Percentiles rank a stretch among this genome's conserved stretches.
These are phyloP conservation scores for Scleropages formosus DNA, from an alignment of 2,797 vertebrate genomes.

Conservation along the genomic window DNA sequence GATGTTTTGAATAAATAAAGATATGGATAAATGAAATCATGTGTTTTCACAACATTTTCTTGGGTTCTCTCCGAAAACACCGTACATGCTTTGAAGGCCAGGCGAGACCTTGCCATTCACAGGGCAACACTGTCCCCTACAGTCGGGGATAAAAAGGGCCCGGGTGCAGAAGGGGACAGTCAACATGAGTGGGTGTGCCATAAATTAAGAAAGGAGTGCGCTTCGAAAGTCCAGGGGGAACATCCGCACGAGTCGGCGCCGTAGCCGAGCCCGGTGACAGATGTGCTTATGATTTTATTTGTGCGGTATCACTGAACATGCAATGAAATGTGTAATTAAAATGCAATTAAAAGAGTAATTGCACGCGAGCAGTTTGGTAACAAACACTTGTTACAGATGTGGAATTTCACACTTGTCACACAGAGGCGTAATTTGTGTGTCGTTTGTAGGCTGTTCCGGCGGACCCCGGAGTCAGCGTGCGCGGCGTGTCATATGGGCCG, in stretches of 20 bases:
- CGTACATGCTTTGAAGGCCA: background rate
- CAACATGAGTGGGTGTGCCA: background rate
- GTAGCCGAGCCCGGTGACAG: background rate
- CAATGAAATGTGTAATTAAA: background rate
- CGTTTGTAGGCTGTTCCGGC: no score
- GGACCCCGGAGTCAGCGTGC: no score
- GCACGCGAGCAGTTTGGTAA: no score
- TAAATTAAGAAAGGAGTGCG: background rate
- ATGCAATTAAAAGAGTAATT: no score
- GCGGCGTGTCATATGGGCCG: no score
- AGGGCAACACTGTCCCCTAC: slow-evolving; percentile 26
- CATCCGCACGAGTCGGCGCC: background rate
- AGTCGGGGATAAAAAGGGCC: slow-evolving; percentile 15
- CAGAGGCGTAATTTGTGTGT: no score
- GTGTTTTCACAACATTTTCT: slow-evolving; percentile 10
- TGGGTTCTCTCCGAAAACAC: background rate
- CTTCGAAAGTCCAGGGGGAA: background rate
- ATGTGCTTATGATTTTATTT: background rate
- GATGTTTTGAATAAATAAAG: background rate
- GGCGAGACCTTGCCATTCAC: slow-evolving; percentile 12
- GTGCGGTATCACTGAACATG: background rate
- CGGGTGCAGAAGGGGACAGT: background rate
- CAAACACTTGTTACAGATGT: no score
- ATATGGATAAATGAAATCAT: background rate
- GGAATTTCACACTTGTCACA: no score